These are phyloP conservation scores for Drosophila macrospina DNA, from an alignment of 2,888 invertebrate genomes.

Conservation along the genomic window DNA sequence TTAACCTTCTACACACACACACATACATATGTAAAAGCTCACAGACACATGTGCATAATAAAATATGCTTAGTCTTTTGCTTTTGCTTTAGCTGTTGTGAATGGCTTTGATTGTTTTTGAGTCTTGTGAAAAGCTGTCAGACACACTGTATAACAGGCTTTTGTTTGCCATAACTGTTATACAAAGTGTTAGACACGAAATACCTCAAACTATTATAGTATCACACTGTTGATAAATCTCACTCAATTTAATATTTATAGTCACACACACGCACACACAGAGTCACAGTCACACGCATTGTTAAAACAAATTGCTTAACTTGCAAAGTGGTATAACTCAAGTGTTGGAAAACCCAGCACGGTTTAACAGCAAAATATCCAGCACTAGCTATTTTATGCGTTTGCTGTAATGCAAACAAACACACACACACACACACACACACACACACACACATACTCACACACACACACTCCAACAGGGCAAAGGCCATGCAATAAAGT, in stretches of 20 bases:
- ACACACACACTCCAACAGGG: slow-evolving; percentile 8
- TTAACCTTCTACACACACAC: slow-evolving; percentile 25
- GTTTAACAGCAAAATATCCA: slow-evolving; percentile 36
- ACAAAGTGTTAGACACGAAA: slow-evolving; percentile 10
- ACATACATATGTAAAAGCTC: neutral
- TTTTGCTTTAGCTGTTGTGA: slow-evolving; percentile 24
- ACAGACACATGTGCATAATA: neutral
- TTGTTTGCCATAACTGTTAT: slow-evolving; percentile 12
- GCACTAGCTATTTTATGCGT: slow-evolving; percentile 42
- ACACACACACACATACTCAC: slow-evolving; percentile 13
- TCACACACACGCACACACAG: slow-evolving; percentile 2
- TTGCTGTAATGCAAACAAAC: slow-evolving; percentile 18
- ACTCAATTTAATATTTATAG: slow-evolving; percentile 13
- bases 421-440: slow-evolving; percentile 15
- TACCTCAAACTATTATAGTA: neutral
- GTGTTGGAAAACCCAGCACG: slow-evolving; percentile 22
- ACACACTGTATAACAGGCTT: slow-evolving; percentile 15
- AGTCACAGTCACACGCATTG: slow-evolving; percentile 18
- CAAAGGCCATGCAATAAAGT: slow-evolving; percentile 50
- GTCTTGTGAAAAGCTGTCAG: slow-evolving; percentile 36
- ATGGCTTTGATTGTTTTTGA: slow-evolving; percentile 49
- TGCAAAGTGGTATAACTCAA: slow-evolving; percentile 27
- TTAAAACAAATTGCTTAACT: slow-evolving; percentile 47
- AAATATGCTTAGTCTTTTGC: slow-evolving; percentile 34
- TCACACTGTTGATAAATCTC: slow-evolving; percentile 7